These are phyloP conservation scores for Osedax frankpressi DNA, from an alignment of 2,888 invertebrate species.

Conservation along the genomic window DNA sequence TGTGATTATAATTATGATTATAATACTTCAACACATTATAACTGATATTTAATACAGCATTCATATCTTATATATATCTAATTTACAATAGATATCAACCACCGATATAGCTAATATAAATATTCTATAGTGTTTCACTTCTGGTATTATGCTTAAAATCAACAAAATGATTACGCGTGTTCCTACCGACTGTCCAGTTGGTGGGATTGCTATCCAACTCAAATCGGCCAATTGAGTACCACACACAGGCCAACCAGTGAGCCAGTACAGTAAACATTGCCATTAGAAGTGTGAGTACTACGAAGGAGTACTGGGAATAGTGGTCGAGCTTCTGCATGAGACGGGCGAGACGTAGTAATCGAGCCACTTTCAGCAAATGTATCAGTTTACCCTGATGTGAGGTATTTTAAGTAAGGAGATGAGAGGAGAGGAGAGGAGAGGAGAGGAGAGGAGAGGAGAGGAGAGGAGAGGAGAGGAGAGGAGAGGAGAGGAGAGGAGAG, in stretches of 20 bases:
- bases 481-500: background rate
- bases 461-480: background rate
- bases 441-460: background rate
- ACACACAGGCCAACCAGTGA: conserved; percentile 91
- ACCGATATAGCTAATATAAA: too few species aligned
- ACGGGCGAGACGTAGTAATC: conserved; percentile 72
- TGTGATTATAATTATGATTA: too few species aligned
- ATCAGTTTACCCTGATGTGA: conserved; percentile 50
- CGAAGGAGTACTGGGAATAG: conserved; percentile 86
- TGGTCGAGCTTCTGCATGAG: conserved; percentile 89
- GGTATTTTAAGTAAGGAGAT: background rate
- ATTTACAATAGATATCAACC: too few species aligned
- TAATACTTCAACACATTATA: too few species aligned
- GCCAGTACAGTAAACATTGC: conserved; percentile 81
- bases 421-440: background rate
- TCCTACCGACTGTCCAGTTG: conserved; percentile 70
- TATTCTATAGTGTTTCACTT: too few species aligned
- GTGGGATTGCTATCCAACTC: conserved; percentile 60
- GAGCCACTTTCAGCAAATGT: conserved; percentile 80
- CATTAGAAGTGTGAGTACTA: conserved; percentile 84
- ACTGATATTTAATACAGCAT: too few species aligned
- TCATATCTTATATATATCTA: too few species aligned
- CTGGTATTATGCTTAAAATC: too few species aligned
- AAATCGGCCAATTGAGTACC: conserved; percentile 86
- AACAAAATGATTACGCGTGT: too few species aligned